Evolutionary conservation across 2,888 invertebrate genomes (phyloP), one percentile per base, ranked within the genome.

Genomic region (Sicus ferrugineus): DNA sequence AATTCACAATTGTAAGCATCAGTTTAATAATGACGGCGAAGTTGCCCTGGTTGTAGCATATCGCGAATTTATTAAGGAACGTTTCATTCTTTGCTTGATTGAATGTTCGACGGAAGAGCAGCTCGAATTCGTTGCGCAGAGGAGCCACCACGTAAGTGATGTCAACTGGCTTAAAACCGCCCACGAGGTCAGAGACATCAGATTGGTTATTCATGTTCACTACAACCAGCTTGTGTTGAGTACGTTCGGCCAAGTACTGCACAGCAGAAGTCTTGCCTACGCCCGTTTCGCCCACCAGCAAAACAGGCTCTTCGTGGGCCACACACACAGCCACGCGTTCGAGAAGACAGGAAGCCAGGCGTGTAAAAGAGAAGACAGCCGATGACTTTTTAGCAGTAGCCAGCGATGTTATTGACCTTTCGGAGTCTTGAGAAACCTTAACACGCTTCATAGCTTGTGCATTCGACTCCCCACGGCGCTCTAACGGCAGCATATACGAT

Each of bases 191-290:
- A 0, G 96, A 92, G 9, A 95, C 95, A 85, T 99, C 99, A 58
- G 97, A 98, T 81, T 99, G 98, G 81, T 99, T 98, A 81, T 98
- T 99, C 95, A 99, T 95, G 82, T 99, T 99, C 28, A 99, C 94
- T 0, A 98, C 98, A 34, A 93, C 88, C 34, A 99, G 87, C 80
- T 92, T 94, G 75, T 94, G 92, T 0, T 94, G 93, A 0, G 94
- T 90, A 74, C 92, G 90, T 72, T 91, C 89, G 0, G 98, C 95
- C 67, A 98, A 87, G 84, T 94, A 96, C 82, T 98, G 98, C 1
- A 99, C 90, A 0, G 94, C 91, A 0, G 96, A 95, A 0, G 99
- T 99, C 87, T 99, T 99, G 0, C 99, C 99, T 0, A 97, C 97
- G 59, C 99, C 99, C 0, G 99, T 99, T 87, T 99, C 99, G 31